Evolutionary conservation across 1,140 invertebrate genomes (phyloP).

Genomic region (Drosophila sproati): DNA sequence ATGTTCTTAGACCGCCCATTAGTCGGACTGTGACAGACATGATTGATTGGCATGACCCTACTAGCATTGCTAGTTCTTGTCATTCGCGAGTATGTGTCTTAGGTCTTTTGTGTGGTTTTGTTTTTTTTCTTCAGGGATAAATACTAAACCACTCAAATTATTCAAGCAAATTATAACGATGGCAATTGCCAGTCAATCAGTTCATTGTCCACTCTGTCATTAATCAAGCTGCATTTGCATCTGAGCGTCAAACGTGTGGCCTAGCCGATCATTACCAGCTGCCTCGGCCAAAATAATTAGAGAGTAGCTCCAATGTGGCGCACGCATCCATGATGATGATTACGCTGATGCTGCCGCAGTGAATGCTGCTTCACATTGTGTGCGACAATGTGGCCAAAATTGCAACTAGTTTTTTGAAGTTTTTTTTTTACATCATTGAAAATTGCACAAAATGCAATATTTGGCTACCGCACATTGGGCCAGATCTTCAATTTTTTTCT

Average conservation of each 20-base stretch:
- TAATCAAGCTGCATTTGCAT: constrained; percentile 75
- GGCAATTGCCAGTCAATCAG: constrained; percentile 59
- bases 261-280: constrained; percentile 60
- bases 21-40: constrained; percentile 16
- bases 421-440: constrained; percentile 34
- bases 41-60: constrained; percentile 49
- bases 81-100: constrained; percentile 58
- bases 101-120: constrained; percentile 59
- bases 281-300: constrained; percentile 51
- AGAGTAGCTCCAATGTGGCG: constrained; percentile 50
- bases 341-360: constrained; percentile 9
- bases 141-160: constrained; percentile 51
- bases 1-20: constrained; percentile 26
- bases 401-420: constrained; percentile 47
- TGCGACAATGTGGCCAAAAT: constrained; percentile 24
- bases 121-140: constrained; percentile 10
- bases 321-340: constrained; percentile 53
- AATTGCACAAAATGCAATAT: constrained; percentile 42
- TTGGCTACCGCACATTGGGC: background rate
- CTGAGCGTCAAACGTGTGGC: constrained; percentile 38
- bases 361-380: constrained; percentile 34
- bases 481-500: too few relatives aligned
- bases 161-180: constrained; percentile 49
- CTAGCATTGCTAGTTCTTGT: constrained; percentile 21
- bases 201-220: constrained; percentile 45